phyloP scores from a whole-genome alignment of 2,797 vertebrate genomes.

The Amblyraja radiata region DNA sequence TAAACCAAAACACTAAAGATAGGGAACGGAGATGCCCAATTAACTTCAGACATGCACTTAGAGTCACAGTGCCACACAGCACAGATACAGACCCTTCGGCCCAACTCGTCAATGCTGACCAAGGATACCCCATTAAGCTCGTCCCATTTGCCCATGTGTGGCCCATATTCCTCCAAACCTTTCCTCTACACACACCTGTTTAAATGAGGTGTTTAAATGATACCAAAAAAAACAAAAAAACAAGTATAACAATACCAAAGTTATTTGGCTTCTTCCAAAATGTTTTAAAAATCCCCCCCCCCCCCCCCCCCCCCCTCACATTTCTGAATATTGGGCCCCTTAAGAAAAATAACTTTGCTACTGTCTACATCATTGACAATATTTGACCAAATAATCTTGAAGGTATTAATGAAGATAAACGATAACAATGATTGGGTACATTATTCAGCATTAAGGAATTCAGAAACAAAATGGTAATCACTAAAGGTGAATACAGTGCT shows the following conservation, averaged over 20 bases:
- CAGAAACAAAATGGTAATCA: neutral
- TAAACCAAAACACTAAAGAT: too few species aligned
- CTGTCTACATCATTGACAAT: neutral
- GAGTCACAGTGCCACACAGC: too few species aligned
- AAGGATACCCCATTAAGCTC: too few species aligned
- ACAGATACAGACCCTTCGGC: too few species aligned
- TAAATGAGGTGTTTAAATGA: neutral
- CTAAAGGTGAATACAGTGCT: neutral
- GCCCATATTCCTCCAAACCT: too few species aligned
- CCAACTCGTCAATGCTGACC: too few species aligned
- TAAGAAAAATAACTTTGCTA: neutral
- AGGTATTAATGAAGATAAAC: neutral
- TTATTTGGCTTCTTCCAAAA: neutral
- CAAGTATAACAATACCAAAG: neutral
- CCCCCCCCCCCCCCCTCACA: neutral
- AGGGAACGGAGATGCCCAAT: too few species aligned
- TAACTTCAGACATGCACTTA: too few species aligned
- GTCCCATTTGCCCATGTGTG: too few species aligned
- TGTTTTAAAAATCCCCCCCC: too few species aligned
- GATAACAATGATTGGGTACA: neutral
- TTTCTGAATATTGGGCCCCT: constrained; percentile 31
- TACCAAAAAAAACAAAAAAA: neutral
- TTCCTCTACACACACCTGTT: too few species aligned
- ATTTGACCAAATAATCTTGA: constrained; percentile 22
- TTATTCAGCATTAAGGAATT: neutral